Percentiles rank a stretch among this genome's conserved stretches.
These are phyloP conservation scores for Enteromius afrohamiltoni DNA, from an alignment of 2,797 vertebrate genomes.

Conservation along the genomic window DNA sequence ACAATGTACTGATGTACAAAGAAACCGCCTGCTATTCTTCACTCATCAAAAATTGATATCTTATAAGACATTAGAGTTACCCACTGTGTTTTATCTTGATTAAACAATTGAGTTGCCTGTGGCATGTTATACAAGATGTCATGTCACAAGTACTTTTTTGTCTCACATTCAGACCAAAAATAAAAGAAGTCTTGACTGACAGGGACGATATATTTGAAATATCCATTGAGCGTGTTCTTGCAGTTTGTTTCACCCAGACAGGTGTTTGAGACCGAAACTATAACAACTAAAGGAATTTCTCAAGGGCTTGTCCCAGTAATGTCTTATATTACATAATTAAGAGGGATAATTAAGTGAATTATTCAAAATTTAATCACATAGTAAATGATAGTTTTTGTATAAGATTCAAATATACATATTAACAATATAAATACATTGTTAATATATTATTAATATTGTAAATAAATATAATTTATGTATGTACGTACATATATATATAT, in stretches of 20 bases:
- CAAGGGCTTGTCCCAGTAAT: background rate
- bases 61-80: background rate
- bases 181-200: background rate
- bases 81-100: background rate
- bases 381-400: background rate
- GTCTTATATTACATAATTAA: background rate
- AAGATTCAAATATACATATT: background rate
- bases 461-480: background rate
- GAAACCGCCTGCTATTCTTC: background rate
- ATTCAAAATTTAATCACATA: background rate
- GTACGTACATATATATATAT: too few relatives aligned
- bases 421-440: background rate
- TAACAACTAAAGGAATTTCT: background rate
- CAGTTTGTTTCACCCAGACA: background rate
- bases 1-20: background rate
- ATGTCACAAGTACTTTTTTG: background rate
- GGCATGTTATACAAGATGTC: background rate
- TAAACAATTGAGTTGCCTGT: slow-evolving; percentile 14
- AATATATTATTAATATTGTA: too few relatives aligned
- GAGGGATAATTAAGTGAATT: background rate
- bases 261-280: background rate
- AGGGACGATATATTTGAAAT: background rate
- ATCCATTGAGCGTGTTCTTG: background rate
- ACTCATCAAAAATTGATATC: background rate
- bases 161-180: background rate